Evolutionary conservation across 2,797 vertebrate genomes (phyloP).

Genomic region (Cyclura pinguis): DNA sequence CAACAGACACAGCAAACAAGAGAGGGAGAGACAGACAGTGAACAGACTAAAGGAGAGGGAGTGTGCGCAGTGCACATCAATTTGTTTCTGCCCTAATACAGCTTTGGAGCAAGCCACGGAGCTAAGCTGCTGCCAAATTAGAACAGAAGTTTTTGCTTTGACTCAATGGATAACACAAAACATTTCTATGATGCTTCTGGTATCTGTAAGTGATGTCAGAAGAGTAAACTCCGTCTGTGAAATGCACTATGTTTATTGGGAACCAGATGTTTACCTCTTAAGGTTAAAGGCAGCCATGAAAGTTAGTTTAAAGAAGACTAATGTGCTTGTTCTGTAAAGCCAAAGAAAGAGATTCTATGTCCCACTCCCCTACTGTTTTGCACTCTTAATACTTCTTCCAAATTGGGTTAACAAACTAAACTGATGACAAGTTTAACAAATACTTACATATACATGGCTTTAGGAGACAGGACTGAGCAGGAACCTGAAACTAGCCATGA

Average conservation of each 20-base stretch:
- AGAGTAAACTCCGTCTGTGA: neutral
- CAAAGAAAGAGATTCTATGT: neutral
- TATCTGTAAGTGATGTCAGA: constrained; percentile 18
- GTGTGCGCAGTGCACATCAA: neutral
- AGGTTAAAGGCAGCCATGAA: constrained; percentile 5
- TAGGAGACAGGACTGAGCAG: too few species aligned
- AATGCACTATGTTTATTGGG: neutral
- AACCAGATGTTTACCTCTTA: constrained; percentile 3
- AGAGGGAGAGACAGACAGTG: constrained; percentile 24
- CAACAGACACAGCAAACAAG: constrained; percentile 60
- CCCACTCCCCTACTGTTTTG: neutral
- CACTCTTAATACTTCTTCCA: neutral
- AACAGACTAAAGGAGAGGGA: constrained; percentile 39
- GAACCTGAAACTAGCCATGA: too few species aligned
- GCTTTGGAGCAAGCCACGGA: constrained; percentile 54
- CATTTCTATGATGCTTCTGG: neutral
- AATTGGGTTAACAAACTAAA: neutral
- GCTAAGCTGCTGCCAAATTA: constrained; percentile 47
- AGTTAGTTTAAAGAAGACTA: constrained; percentile 20
- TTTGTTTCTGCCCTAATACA: constrained; percentile 38
- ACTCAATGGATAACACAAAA: neutral
- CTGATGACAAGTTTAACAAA: neutral
- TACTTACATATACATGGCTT: neutral
- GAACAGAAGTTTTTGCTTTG: constrained; percentile 10
- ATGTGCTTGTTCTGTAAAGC: neutral